phyloP scores from a whole-genome alignment of 35 echinoderm and acorn worm genomes.

The Nesometra sesokonis region DNA sequence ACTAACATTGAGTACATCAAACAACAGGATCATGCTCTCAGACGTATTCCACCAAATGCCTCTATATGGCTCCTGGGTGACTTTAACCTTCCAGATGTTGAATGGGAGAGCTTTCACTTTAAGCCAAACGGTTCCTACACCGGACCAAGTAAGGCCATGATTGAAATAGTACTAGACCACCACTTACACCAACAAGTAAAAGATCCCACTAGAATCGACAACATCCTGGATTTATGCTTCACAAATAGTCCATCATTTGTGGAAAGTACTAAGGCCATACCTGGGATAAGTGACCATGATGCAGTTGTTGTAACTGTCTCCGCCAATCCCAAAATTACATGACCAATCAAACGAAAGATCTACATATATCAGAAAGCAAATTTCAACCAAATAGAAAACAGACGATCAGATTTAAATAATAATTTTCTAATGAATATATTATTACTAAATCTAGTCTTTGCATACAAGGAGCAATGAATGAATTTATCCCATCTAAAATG shows the following conservation, averaged over 20 bases:
- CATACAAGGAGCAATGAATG: no score
- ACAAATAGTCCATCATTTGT: not conserved
- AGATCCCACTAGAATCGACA: not conserved
- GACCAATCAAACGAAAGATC: not conserved
- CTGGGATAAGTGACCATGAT: not conserved
- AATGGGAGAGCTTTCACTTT: conserved; percentile 32
- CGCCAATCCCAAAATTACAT: not conserved
- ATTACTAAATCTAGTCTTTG: no score
- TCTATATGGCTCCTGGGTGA: conserved; percentile 56
- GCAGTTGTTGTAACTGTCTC: no score
- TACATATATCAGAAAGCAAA: no score
- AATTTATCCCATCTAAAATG: no score
- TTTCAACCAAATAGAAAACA: no score
- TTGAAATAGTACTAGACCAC: conserved; percentile 27
- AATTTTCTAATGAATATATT: no score
- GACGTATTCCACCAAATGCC: conserved; percentile 35
- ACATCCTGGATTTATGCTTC: not conserved
- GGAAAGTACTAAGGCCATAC: not conserved
- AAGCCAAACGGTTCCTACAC: conserved; percentile 44
- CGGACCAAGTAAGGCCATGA: conserved; percentile 46
- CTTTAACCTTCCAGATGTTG: conserved; percentile 57
- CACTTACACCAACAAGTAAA: not conserved
- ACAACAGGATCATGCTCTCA: conserved; percentile 22
- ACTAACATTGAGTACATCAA: conserved; percentile 41
- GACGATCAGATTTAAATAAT: no score